Base-by-base conservation (phyloP, 1,140 invertebrate species). In the Zophobas atratus region DNA sequence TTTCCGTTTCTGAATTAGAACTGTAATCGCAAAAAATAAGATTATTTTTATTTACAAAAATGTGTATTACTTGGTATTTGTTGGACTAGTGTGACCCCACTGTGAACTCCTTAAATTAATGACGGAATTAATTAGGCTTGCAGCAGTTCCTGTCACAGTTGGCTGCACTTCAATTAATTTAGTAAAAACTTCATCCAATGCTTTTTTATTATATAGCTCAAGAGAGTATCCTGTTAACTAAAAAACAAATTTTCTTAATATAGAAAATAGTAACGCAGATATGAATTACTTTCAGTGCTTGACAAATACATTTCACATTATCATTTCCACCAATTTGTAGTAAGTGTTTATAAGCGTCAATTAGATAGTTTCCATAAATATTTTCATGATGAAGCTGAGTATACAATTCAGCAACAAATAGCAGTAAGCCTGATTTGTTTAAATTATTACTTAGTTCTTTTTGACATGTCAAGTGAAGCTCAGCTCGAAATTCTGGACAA, bases 251-350 rank as follows among this genome's bases (percentile, higher is more conserved):
- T 46, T 67, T 48, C 74, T 72, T 60, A 75, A 56, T 70, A 46
- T 73, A 56, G 34, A 78, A 41, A 49, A 49, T 32, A 20, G 20
- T 20, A 20, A 20, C 20, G 20, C 20, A 20, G 20, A 20, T 20
- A 67, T 36, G 38, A 77, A 53, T 72, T 84, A 87, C 87, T 83
- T 90, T 90, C 4, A 90, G 79, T 39, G 88, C 87, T 85, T 90
- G 88, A 81, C 89, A 90, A 71, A 88, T 86, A 82, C 87, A 89
- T 77, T 90, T 90, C 1, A 89, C 83, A 84, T 89, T 88, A 36
- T 89, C 88, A 55, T 82, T 75, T 36, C 81, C 81, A 6, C 81
- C 80, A n/a, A 75, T 51, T 35, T 33, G 33, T 1, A 85, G 36
- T 48, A 86, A 67, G 55, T 81, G 77, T 43, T 83, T 81, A 36